Base-by-base conservation (phyloP, 2,797 vertebrate genomes). In the Eutrigla gurnardus region DNA sequence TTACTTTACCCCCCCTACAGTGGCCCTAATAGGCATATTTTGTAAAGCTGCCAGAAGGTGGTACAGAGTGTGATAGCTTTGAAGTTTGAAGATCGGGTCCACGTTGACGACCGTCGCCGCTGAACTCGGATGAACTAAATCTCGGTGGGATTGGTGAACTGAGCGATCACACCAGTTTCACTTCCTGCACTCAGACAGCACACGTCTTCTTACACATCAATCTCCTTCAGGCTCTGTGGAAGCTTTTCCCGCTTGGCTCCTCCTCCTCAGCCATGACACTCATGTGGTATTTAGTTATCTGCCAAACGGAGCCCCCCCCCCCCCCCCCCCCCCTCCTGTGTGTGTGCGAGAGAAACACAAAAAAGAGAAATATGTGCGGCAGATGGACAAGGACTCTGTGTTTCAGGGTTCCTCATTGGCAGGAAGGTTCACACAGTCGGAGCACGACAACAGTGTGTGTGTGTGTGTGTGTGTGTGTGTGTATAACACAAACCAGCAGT, bases 401-500 rank as follows among this genome's bases (percentile, higher is more conserved):
- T 77, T 68, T 70, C 5, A 54, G 70, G 75, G 63, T 33, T 69
- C 53, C 69, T 66, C 55, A 66, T 78, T 82, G 80, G 80, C 73
- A 73, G 37, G 49, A 63, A 35, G 33, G 15, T 58, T n/a, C 18
- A 58, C 32, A 52, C 55, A 1, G 40, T 57, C 54, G 65, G 60
- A 76, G 46, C 33, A 8, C 61, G 37, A 53, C 13, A 52, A 32
- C 65, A 68, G 46, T 57, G 46, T 54, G 3, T n/a, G 15, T n/a
- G 45, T 8, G 45, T 47, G 15, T 17, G 55, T 36, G 35, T 33
- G 36, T 58, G 40, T 50, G 46, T 60, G 54, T 57, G 49, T 36
- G 32, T 58, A 70, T 33, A 40, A 65, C 25, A 49, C 61, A 47
- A 33, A 64, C 6, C 43, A 57, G 52, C 70, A 57, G 61, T 54